Evolutionary conservation across 2,113 vertebrate species (phyloP), one percentile per base, ranked within the genome.

Genomic region (Hucho hucho): DNA sequence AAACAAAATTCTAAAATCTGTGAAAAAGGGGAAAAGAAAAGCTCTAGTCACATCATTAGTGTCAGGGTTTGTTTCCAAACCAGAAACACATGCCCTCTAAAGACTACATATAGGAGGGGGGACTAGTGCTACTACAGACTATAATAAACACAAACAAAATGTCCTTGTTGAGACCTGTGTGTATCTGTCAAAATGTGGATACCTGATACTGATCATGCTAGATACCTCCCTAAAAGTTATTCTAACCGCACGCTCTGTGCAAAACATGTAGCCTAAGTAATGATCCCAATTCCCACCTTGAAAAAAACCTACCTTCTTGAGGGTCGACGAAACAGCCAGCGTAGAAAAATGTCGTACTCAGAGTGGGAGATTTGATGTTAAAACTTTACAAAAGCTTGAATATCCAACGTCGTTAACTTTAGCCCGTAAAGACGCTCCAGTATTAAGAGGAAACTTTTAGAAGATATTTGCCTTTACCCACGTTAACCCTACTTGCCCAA

Each of bases 251-350:
- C 49, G 4, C 37, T 43, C 37, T 53, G 49, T 53, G 37, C 37
- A 9, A 9, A 43, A 16, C 49, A 53, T 37, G 37, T 37, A 37
- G 37, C 37, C 37, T 37, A 37, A 37, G 37, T 37, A 9, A 37
- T 53, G 16, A 53, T 18, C 4, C 16, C 49, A 53, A 14, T 16
- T 61, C 20, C 58, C 28, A 32, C 65, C 65, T 65, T 65, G 14
- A 22, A 29, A 20, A 75, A 43, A 12, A 24, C 87, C 91, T 85
- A 92, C 89, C 89, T 92, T 82, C 87, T 92, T 81, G 70, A 75
- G 75, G 75, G 81, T 75, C 80, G 32, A 84, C 12, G 78, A 69
- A 74, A 63, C 81, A 75, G 76, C 79, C 84, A 84, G 81, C 2
- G 78, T 80, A 43, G 72, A 70, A 64, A 70, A 64, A 58, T 22